Base-by-base conservation (phyloP, 1,140 invertebrate genomes). In the Papilio xuthus region DNA sequence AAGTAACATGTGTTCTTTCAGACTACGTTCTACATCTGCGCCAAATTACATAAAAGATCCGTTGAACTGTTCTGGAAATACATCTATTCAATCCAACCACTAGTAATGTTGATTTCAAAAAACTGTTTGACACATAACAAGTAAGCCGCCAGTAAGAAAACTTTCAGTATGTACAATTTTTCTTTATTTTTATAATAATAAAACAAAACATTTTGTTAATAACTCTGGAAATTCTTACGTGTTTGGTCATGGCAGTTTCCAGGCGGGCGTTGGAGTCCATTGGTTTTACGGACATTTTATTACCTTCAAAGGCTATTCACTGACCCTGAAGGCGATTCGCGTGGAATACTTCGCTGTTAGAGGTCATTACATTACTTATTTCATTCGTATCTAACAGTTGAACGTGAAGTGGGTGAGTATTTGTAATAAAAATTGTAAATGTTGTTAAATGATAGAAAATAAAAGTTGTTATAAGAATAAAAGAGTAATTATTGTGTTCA, bases 251-350 rank as follows among this genome's bases (percentile, higher is more conserved):
- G 18, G 74, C 12, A 63, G 12, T 76, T 76, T 60, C 60, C 47
- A 56, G 37, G 74, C 74, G 20, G 53, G 18, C 26, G 50, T 28
- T 23, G 37, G 28, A 76, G 74, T 76, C 47, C 74, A 76, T 76
- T 63, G 74, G 53, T 53, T 76, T 63, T 63, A 76, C 56, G 74
- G 53, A 32, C 74, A 15, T 76, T 76, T 76, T 76, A 76, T 76
- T 53, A 32, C 32, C 47, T 76, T 76, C 9, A 76, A 76, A 28
- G 32, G 53, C 74, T 76, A 76, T 76, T 76, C 63, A 63, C 74
- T 41, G 53, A 53, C 53, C 56, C 56, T 26, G 18, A 41, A 53
- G 28, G 74, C 74, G 74, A 28, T 41, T n/a, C 50, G 50, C n/a
- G 26, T 67, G 60, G 26, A 67, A 28, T 28, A 13, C 60, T 67